Base-by-base conservation (phyloP, 1,140 invertebrate species). In the roundworm (Caenorhabditis elegans) region DNA sequence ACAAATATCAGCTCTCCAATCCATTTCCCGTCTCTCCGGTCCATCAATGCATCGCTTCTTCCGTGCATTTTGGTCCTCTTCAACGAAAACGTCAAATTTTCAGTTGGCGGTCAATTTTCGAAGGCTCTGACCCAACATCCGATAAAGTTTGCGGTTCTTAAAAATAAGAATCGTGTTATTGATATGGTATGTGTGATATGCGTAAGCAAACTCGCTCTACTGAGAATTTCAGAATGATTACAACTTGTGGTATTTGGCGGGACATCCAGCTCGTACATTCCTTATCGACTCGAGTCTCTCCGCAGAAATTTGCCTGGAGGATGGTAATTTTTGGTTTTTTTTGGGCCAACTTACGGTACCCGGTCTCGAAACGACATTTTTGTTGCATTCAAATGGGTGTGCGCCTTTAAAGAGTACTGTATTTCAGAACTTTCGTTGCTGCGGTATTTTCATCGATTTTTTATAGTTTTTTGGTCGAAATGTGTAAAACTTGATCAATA, bases 231-330 rank as follows among this genome's bases (percentile, higher is more conserved):
- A 55, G 51, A 17, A 26, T 10, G 34, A 70, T 6, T 70, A 70
- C 60, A 70, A 70, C 17, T 19, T 70, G 11, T 70, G 60, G 60
- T 70, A 43, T 22, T 39, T 70, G 60, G 60, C 60, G 11, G 60
- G 60, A 5, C 39, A 39, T 70, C 60, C 60, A 8, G 43, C 36
- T 22, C 2, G 17, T 26, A 39, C 3, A 70, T 70, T 70, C 60
- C 60, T 70, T 34, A 24, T 13, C 11, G 60, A 70, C n/a, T 70
- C 60, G 11, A 10, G 3, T 22, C n/a, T 70, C 1, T 3, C 3
- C 3, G 34, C n/a, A 3, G 22, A 6, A 1, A 34, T 39, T 8
- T 70, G 60, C 39, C 24, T 5, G 2, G 60, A 70, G 34, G 28
- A 70, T 43, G 28, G 34, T 39, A 3, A 60, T 26, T 60, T 60